Evolutionary conservation across 1,140 invertebrate genomes (phyloP), one percentile per base, ranked within the genome.

Genomic region (Brachionus koreanus): DNA sequence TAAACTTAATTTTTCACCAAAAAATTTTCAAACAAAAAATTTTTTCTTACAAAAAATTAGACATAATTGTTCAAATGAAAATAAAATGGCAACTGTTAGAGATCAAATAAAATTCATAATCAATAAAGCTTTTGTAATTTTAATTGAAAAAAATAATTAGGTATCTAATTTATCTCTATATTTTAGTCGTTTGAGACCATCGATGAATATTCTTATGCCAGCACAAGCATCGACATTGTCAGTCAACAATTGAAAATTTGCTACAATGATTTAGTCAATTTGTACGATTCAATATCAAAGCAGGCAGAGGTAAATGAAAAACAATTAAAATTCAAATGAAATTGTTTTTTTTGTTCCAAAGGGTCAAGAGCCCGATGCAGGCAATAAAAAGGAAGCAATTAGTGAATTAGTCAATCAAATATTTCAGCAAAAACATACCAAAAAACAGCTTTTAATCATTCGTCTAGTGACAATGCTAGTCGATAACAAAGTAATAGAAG

Each of bases 121-220:
- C 5, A 74, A 74, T 46, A 43, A 46, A 74, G 69, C 69, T 3
- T 74, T 74, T 46, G 69, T 74, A 74, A 74, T 74, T 46, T 42
- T 74, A 74, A 74, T 19, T 74, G 39, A 39, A 35, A 23, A 69
- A n/a, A 29, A 29, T n/a, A n/a, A n/a, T n/a, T n/a, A n/a, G n/a
- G n/a, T n/a, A n/a, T n/a, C n/a, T n/a, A n/a, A n/a, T n/a, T n/a
- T n/a, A n/a, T n/a, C n/a, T n/a, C n/a, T n/a, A n/a, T n/a, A n/a
- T n/a, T n/a, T n/a, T n/a, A n/a, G 69, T 74, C 69, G 19, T 46
- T 74, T 74, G 69, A 74, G 23, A 46, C 69, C 5, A 74, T 74
- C 43, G 69, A 74, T 46, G 69, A 74, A 46, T 74, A 25, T 46
- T 42, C 25, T 6, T 74, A 43, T 74, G n/a, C 25, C 10, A 49